Conservation (phyloP, 1,140 invertebrate genomes). For the Bombus picipes region DNA sequence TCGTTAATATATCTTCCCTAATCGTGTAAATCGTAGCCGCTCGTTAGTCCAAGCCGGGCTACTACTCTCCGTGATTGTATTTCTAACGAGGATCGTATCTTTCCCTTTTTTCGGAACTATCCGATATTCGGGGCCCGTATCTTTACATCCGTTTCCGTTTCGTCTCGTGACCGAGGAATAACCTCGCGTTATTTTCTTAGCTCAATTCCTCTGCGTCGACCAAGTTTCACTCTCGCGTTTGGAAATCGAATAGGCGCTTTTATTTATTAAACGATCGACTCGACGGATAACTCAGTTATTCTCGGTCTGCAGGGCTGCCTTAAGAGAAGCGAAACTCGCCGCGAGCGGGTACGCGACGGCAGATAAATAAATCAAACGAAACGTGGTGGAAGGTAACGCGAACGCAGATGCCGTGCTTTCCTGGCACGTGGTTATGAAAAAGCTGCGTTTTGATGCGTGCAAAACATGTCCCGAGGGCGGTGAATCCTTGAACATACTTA, state of each 20-base stretch:
- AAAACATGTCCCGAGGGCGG: constrained; percentile 34
- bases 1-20: constrained; percentile 18
- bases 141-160: constrained; percentile 23
- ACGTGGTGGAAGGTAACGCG: neutral
- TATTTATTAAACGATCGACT: constrained; percentile 40
- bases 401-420: neutral
- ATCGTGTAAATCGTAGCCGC: constrained; percentile 37
- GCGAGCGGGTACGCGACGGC: neutral
- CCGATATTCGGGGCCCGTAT: neutral
- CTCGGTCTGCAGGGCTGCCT: neutral
- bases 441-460: constrained; percentile 29
- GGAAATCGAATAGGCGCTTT: neutral
- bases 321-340: neutral
- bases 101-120: neutral
- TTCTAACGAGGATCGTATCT: constrained; percentile 28
- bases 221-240: neutral
- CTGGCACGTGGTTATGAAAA: constrained; percentile 29
- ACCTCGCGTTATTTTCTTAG: no score
- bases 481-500: constrained; percentile 66
- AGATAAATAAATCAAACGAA: constrained; percentile 46
- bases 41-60: constrained; percentile 5
- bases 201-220: neutral
- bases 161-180: neutral
- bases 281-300: constrained; percentile 18
- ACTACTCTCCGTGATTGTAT: constrained; percentile 43